These are phyloP conservation scores for Dermatemys mawii DNA, from an alignment of 2,113 vertebrate species.

Conservation along the genomic window DNA sequence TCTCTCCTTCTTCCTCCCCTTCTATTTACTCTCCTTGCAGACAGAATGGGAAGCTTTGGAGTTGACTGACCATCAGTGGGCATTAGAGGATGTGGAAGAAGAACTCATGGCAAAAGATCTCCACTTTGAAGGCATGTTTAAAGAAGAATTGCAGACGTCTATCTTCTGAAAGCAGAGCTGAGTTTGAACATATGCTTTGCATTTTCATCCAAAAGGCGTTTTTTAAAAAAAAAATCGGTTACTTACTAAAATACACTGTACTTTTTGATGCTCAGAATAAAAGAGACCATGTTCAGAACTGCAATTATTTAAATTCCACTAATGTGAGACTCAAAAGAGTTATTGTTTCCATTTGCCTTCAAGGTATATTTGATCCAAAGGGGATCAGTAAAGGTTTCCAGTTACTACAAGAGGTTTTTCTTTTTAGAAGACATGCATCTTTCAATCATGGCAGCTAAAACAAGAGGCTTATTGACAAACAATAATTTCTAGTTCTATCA, in stretches of 20 bases:
- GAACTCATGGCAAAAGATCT: conserved; percentile 96
- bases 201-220: conserved; percentile 42
- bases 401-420: not conserved
- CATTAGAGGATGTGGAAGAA: conserved; percentile 94
- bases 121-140: conserved; percentile 97
- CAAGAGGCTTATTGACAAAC: not conserved
- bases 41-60: conserved; percentile 98
- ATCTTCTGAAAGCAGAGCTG: conserved; percentile 85
- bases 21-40: conserved; percentile 73
- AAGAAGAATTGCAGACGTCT: conserved; percentile 93
- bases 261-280: conserved; percentile 72
- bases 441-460: not conserved
- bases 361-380: not conserved
- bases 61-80: conserved; percentile 97
- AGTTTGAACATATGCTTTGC: conserved; percentile 15
- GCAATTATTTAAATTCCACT: not conserved
- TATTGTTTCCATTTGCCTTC: not conserved
- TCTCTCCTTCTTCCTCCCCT: not conserved
- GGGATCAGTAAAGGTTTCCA: not conserved
- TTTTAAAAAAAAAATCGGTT: conserved; percentile 34
- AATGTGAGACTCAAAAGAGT: not conserved
- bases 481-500: not conserved
- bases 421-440: not conserved
- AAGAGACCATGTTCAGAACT: conserved; percentile 54
- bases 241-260: conserved; percentile 61